A percentile compares a stretch with the other conserved stretches of the same genome.
phyloP scores from a whole-genome alignment of 2,113 vertebrate genomes.

The Lutjanus erythropterus region DNA sequence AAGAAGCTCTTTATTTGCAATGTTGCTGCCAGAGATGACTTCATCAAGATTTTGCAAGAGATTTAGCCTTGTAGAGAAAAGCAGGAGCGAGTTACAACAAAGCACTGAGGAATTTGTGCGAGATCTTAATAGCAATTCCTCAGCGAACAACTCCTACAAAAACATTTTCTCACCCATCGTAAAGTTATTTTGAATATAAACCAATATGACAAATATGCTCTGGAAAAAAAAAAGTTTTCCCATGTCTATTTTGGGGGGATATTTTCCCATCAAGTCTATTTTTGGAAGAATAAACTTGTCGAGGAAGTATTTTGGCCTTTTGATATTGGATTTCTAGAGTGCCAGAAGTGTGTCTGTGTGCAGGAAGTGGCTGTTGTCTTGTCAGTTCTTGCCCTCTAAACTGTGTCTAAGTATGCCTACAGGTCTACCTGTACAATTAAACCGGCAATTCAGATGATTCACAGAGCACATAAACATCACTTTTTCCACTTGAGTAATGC shows the following conservation, averaged over 20 bases:
- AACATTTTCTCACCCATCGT: slow-evolving; percentile 14
- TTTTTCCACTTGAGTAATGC: slow-evolving; percentile 68
- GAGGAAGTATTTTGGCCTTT: slow-evolving; percentile 58
- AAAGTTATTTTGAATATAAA: slow-evolving; percentile 47
- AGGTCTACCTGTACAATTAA: slow-evolving; percentile 72
- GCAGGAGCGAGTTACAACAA: slow-evolving; percentile 70
- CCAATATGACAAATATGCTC: slow-evolving; percentile 39
- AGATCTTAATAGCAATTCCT: slow-evolving; percentile 48
- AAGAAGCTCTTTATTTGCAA: slow-evolving; percentile 47
- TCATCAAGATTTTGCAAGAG: slow-evolving; percentile 62
- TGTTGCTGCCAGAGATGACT: slow-evolving; percentile 51
- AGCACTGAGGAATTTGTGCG: slow-evolving; percentile 59
- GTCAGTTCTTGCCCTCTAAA: slow-evolving; percentile 76
- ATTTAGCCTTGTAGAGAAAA: slow-evolving; percentile 27
- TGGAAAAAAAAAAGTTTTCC: slow-evolving; percentile 35
- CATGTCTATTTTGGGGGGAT: slow-evolving; percentile 45
- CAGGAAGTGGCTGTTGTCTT: slow-evolving; percentile 62
- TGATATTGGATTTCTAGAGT: slow-evolving; percentile 49
- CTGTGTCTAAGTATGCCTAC: slow-evolving; percentile 48
- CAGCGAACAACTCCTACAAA: slow-evolving; percentile 14
- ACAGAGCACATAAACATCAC: slow-evolving; percentile 65
- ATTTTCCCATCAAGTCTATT: slow-evolving; percentile 65
- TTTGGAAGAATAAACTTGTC: slow-evolving; percentile 51
- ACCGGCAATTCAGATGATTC: slow-evolving; percentile 66
- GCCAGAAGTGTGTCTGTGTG: slow-evolving; percentile 51